Percentiles rank a stretch among this genome's conserved stretches.
Conservation (phyloP, 2,888 invertebrate genomes). For the Crematogaster levior region DNA sequence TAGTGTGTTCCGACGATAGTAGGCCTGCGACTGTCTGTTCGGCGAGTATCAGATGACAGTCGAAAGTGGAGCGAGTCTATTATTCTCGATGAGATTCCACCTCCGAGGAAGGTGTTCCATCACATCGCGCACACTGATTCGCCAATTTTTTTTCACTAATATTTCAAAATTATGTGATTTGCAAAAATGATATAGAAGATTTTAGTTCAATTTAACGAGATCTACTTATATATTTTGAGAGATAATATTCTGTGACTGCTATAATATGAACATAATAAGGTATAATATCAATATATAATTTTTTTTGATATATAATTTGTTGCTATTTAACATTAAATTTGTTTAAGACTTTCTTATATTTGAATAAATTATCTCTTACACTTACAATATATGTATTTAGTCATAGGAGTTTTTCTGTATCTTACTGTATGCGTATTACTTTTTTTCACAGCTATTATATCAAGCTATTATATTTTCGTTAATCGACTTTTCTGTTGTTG, state of each 20-base stretch:
- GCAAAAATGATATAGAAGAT: no score
- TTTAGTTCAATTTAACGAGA: no score
- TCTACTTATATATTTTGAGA: no score
- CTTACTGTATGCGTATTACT: background rate
- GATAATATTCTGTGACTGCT: constrained; percentile 4
- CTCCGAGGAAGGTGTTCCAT: no score
- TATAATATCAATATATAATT: constrained; percentile 4
- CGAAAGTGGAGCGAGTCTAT: no score
- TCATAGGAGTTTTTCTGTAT: background rate
- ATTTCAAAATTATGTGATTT: no score
- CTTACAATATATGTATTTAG: background rate
- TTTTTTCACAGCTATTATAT: background rate
- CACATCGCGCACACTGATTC: no score
- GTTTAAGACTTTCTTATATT: background rate
- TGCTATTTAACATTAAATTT: constrained; percentile 6
- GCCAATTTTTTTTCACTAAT: no score
- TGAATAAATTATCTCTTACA: background rate
- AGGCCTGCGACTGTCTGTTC: no score
- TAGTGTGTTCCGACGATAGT: no score
- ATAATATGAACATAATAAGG: constrained; percentile 27
- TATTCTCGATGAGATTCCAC: no score
- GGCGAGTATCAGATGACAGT: no score
- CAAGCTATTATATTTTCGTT: background rate
- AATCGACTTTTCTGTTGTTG: background rate
- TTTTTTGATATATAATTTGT: background rate